phyloP scores from a whole-genome alignment of 1,140 invertebrate genomes.

The Atta cephalotes region DNA sequence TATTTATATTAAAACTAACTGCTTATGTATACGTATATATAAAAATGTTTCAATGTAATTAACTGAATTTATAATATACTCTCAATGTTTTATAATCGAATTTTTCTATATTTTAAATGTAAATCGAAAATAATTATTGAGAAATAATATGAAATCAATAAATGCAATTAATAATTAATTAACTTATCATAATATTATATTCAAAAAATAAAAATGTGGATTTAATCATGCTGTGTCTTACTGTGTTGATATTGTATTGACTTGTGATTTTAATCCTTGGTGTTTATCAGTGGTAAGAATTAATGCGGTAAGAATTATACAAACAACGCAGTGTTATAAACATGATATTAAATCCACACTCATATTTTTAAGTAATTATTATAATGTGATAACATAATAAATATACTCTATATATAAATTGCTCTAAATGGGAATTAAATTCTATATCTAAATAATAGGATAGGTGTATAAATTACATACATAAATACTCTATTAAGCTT shows the following conservation, averaged over 20 bases:
- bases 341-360: too few species aligned
- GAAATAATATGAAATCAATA: background rate
- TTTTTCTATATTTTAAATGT: background rate
- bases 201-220: too few species aligned
- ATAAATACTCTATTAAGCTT: background rate
- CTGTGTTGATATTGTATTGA: too few species aligned
- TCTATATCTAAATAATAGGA: slow-evolving; percentile 8
- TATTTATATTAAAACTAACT: background rate
- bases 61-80: background rate
- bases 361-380: too few species aligned
- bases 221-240: too few species aligned
- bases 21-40: background rate
- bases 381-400: background rate
- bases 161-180: background rate
- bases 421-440: background rate
- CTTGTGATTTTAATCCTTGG: too few species aligned
- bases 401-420: background rate
- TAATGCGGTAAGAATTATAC: too few species aligned
- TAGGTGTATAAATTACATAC: background rate
- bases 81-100: background rate
- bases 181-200: background rate
- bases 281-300: too few species aligned
- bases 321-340: too few species aligned
- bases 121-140: background rate
- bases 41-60: background rate